Evolutionary conservation across 2,888 invertebrate species (phyloP), one percentile per base, ranked within the genome.

Genomic region (Chymomyza procnemis): DNA sequence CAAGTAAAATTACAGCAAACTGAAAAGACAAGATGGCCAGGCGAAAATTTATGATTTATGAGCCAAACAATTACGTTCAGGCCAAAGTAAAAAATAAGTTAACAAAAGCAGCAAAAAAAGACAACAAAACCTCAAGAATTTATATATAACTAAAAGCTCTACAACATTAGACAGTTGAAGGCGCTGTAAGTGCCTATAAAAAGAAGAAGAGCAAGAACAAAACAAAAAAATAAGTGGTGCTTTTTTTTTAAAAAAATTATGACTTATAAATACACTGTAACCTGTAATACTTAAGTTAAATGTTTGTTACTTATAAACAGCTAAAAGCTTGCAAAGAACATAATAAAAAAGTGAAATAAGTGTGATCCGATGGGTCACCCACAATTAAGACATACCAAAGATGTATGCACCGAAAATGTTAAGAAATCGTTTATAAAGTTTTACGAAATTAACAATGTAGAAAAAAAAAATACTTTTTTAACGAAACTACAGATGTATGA

Each of bases 11-110:
- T 81, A 73, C 84, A 81, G 81, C 71, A 64, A 74, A 79, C 81
- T 76, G 73, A 63, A 50, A 50, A 50, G 16, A 50, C 50, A 75
- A 78, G 78, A 75, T 77, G 75, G 69, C 65, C 72, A 34, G 57
- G 78, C 76, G 79, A 78, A 86, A 86, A 84, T 73, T 66, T 86
- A 85, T 82, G 81, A 82, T 82, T 82, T 82, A 82, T 82, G 81
- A 84, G 71, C 75, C 58, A 72, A 83, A 81, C 84, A 82, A 82
- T 82, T 82, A 82, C 81, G 81, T 63, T 26, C 64, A 75, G 73
- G 67, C 76, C 69, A 22, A 54, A 22, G 56, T 8, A 56, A 41
- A 12, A 12, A 41, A 41, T 26, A 26, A 26, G 26, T 26, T 26
- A 26, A 26, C 26, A 26, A 26, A 26, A 26, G 26, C n/a, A n/a